Evolutionary conservation across 2,888 invertebrate genomes (phyloP).

Genomic region (Himalopsyche japonica): DNA sequence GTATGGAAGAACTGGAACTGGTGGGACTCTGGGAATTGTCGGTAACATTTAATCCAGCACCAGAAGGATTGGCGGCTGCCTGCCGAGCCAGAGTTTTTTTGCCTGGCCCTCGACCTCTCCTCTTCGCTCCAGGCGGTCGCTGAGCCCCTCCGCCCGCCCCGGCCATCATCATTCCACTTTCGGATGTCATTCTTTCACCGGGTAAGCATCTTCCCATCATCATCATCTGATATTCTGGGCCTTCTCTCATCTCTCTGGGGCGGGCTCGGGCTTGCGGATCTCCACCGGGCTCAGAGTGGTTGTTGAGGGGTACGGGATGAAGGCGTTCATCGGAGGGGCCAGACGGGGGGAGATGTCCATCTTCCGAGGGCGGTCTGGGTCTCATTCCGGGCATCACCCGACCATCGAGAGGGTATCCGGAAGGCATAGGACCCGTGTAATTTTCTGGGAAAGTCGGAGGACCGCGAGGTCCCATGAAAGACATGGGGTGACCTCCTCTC

Average conservation of each 20-base stretch:
- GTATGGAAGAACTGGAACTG: conserved; percentile 42
- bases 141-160: conserved; percentile 24
- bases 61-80: conserved; percentile 45
- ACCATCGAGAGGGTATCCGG: conserved; percentile 23
- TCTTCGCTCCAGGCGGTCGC: conserved; percentile 48
- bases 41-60: conserved; percentile 28
- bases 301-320: not conserved
- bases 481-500: not conserved
- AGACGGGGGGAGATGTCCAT: not conserved
- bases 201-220: conserved; percentile 3
- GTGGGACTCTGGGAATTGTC: conserved; percentile 23
- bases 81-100: conserved; percentile 52
- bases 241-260: conserved; percentile 14
- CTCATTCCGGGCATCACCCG: conserved; percentile 18
- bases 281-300: not conserved
- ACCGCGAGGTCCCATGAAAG: not conserved
- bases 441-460: not conserved
- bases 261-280: not conserved
- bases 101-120: conserved; percentile 51
- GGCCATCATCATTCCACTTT: not conserved
- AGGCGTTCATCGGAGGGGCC: conserved; percentile 7
- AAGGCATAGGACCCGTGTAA: conserved; percentile 1
- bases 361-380: conserved; percentile 2
- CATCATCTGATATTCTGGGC: not conserved
- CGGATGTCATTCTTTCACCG: not conserved